Conservation (phyloP, 2,113 vertebrate species). For the Equus quagga region DNA sequence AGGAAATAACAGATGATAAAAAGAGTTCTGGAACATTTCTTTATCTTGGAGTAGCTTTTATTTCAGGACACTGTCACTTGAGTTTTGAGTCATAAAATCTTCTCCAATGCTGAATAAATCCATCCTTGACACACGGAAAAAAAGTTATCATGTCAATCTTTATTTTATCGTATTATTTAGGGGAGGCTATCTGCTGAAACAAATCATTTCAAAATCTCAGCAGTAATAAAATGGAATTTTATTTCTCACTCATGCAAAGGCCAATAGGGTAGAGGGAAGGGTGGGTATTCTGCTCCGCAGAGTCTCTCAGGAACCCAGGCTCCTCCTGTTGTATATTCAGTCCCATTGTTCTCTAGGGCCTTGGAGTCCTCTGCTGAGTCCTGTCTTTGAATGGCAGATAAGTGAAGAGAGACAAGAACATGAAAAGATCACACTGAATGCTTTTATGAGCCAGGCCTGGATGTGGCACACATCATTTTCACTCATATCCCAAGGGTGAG, state of each 20-base stretch:
- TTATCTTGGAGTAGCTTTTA: conserved; percentile 44
- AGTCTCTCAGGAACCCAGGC: background rate
- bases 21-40: background rate
- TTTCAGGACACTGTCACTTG: background rate
- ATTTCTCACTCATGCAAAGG: background rate
- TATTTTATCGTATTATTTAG: conserved; percentile 28
- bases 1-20: background rate
- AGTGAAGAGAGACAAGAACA: background rate
- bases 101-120: conserved; percentile 25
- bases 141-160: background rate
- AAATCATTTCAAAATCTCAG: conserved; percentile 16
- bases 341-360: background rate
- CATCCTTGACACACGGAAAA: background rate
- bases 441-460: background rate
- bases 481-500: background rate
- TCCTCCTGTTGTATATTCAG: background rate
- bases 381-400: background rate
- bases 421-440: fast-evolving
- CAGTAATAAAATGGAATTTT: background rate
- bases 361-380: background rate
- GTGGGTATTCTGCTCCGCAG: background rate
- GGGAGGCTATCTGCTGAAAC: background rate
- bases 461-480: background rate
- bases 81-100: conserved; percentile 62
- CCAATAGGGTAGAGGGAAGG: background rate